Percentiles rank a stretch among this genome's conserved stretches.
phyloP scores from a whole-genome alignment of 2,797 vertebrate genomes.

The Alectoris magna region DNA sequence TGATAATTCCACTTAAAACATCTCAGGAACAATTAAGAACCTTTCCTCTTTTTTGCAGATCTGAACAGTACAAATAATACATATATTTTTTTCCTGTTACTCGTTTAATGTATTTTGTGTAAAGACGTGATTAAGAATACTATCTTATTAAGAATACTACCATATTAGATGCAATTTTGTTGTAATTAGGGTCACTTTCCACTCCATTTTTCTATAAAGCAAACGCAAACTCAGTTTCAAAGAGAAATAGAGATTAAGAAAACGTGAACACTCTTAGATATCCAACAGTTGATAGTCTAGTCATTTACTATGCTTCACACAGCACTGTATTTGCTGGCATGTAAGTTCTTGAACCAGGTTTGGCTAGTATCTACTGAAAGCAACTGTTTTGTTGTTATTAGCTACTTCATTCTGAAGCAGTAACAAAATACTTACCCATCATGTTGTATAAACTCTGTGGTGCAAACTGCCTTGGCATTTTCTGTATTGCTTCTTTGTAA shows the following conservation, averaged over 20 bases:
- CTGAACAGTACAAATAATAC: not conserved
- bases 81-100: not conserved
- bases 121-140: not conserved
- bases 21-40: not conserved
- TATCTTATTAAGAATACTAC: too few relatives aligned
- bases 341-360: not conserved
- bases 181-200: not conserved
- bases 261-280: not conserved
- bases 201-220: not conserved
- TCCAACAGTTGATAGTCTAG: not conserved
- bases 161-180: not conserved
- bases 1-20: not conserved
- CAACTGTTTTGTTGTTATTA: not conserved
- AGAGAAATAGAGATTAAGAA: not conserved
- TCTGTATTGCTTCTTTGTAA: conserved; percentile 97
- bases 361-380: not conserved
- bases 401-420: conserved; percentile 13
- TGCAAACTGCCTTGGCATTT: conserved; percentile 98
- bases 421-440: conserved; percentile 90
- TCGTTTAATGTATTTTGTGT: not conserved
- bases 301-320: not conserved
- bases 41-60: not conserved
- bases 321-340: not conserved
- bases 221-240: not conserved
- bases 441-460: conserved; percentile 99